Conservation (phyloP, 1,140 invertebrate species). For the Habropoda laboriosa region DNA sequence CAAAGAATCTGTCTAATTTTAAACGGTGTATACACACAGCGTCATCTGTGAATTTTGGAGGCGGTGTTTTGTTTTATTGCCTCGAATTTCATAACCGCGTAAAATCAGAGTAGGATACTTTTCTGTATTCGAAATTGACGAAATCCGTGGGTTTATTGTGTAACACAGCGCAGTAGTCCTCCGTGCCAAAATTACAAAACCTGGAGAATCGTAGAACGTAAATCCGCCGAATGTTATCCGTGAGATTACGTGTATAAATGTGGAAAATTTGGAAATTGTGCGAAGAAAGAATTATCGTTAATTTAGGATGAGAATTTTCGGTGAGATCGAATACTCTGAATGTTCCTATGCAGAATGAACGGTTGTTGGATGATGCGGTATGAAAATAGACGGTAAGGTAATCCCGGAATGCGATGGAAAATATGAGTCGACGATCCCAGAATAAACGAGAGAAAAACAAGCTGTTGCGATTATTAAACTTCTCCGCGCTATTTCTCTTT, state of each 20-base stretch:
- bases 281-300: too few relatives aligned
- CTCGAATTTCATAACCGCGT: not conserved
- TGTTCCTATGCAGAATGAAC: conserved; percentile 56
- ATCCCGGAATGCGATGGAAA: conserved; percentile 75
- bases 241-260: not conserved
- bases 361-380: conserved; percentile 56
- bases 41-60: not conserved
- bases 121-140: not conserved
- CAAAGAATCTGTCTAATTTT: not conserved
- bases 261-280: too few relatives aligned
- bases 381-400: conserved; percentile 79
- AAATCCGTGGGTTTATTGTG: not conserved
- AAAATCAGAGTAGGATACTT: not conserved
- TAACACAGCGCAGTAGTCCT: not conserved
- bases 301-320: too few relatives aligned
- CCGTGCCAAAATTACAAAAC: not conserved
- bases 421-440: conserved; percentile 75
- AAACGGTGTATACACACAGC: not conserved
- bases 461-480: conserved; percentile 46
- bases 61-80: not conserved
- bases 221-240: not conserved
- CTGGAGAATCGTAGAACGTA: not conserved
- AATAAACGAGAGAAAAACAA: conserved; percentile 77
- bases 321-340: conserved; percentile 29
- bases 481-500: conserved; percentile 20